These are phyloP conservation scores for Maconellicoccus hirsutus DNA, from an alignment of 1,140 invertebrate species.

Conservation along the genomic window DNA sequence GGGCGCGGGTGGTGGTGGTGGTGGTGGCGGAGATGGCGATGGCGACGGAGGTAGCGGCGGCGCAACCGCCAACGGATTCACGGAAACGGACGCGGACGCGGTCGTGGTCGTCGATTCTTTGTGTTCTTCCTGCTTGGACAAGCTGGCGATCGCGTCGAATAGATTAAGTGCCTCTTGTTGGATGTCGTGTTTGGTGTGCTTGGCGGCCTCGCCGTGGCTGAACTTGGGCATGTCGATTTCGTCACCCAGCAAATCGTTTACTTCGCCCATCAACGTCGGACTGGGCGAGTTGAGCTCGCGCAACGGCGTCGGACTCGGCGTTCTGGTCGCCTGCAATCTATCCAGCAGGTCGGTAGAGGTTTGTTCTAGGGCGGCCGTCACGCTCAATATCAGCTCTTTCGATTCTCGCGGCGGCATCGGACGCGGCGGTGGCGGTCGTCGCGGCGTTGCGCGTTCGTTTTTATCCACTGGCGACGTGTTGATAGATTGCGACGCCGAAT, in stretches of 20 bases:
- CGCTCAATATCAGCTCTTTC: slow-evolving; percentile 70
- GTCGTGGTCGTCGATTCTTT: neutral
- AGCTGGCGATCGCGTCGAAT: slow-evolving; percentile 8
- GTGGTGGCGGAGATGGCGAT: slow-evolving; percentile 37
- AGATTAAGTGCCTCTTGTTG: neutral
- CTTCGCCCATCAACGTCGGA: slow-evolving; percentile 56
- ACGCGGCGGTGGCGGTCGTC: slow-evolving; percentile 40
- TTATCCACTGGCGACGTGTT: slow-evolving; percentile 17
- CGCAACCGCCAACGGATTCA: slow-evolving; percentile 57
- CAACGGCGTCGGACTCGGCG: slow-evolving; percentile 68
- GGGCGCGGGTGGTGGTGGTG: slow-evolving; percentile 64
- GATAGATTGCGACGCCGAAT: neutral
- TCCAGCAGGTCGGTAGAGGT: slow-evolving; percentile 71
- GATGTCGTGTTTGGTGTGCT: neutral
- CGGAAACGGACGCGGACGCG: slow-evolving; percentile 35
- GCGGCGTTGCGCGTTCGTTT: slow-evolving; percentile 30
- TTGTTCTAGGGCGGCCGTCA: slow-evolving; percentile 78
- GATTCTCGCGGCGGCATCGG: slow-evolving; percentile 57
- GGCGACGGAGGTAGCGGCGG: slow-evolving; percentile 47
- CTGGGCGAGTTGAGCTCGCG: slow-evolving; percentile 65
- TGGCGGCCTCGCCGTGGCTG: neutral
- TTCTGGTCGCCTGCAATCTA: slow-evolving; percentile 64
- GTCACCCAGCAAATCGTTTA: slow-evolving; percentile 31
- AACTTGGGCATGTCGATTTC: slow-evolving; percentile 29
- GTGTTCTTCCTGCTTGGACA: neutral